Conservation (phyloP, 2,113 vertebrate genomes). For the Prinia subflava region DNA sequence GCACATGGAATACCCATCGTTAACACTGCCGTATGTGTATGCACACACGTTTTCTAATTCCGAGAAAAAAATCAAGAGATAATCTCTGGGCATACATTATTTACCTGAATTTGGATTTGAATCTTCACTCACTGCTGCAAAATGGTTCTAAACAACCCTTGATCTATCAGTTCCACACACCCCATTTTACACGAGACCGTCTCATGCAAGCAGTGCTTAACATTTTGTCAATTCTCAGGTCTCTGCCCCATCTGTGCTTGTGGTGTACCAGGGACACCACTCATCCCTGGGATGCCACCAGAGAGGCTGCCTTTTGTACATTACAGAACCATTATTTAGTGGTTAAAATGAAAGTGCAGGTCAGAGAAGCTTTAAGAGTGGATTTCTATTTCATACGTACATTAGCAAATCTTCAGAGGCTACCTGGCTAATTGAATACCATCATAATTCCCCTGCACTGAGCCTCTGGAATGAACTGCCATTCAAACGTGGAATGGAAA, state of each 20-base stretch:
- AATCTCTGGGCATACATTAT: neutral
- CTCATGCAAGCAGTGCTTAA: neutral
- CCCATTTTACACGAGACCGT: neutral
- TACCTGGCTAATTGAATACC: constrained; percentile 58
- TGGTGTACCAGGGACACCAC: neutral
- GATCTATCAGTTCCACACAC: neutral
- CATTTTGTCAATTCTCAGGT: neutral
- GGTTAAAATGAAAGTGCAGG: neutral
- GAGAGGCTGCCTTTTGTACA: neutral
- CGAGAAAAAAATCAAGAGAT: neutral
- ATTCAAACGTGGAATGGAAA: constrained; percentile 28
- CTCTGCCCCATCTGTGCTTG: neutral
- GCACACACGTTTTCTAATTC: neutral
- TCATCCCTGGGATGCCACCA: neutral
- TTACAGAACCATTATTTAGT: constrained; percentile 17
- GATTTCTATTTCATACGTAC: constrained; percentile 9
- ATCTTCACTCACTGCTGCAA: neutral
- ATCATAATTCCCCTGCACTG: neutral
- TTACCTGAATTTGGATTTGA: neutral
- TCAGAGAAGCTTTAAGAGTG: neutral
- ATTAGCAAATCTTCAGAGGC: constrained; percentile 48
- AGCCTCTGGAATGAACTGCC: constrained; percentile 8
- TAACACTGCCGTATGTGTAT: neutral
- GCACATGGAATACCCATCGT: neutral
- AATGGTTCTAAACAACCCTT: neutral